Base-by-base conservation (phyloP, 2,797 vertebrate genomes). In the Chrysocyon brachyurus region DNA sequence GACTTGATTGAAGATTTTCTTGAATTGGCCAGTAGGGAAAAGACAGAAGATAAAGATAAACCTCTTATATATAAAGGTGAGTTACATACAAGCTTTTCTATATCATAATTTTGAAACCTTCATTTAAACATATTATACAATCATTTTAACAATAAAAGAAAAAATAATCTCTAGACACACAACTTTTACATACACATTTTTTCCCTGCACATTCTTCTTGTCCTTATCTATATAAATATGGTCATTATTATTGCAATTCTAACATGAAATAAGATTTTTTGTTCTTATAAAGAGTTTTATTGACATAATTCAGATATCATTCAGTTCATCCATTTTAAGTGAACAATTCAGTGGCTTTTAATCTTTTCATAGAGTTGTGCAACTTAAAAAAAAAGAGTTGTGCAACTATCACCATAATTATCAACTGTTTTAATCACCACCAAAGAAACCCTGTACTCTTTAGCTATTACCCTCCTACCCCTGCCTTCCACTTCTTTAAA, bases 1-100 rank as follows among this genome's bases (percentile, higher is more conserved):
- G 99, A 99, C 98, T 99, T 99, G 97, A 99, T 99, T 92, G 99
- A 99, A 98, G 99, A 99, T 99, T 99, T 99, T 98, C 99, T 99
- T 97, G 99, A 99, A 96, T 97, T 99, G 97, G 98, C 99, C 88
- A 99, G 99, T 98, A 98, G 99, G 97, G 99, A 99, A 79, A 99
- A 99, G 97, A 88, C 97, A 78, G 97, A 97, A 87, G 99, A 99
- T 70, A 99, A 99, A 95, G 99, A 98, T 0, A 99, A 99, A 75
- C 52, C 98, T 87, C 98, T 99, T 83, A 99, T 99, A 89, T 99
- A 99, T 98, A 99, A 99, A 99, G 99, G 99, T 99, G 97, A 92
- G 97, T 88, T 95, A 96, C 17, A 84, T 95, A 96, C 17, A 84
- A 95, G 84, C 31, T 77, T 57, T 97, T 97, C 12, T 85, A 17